Percentiles rank a stretch among this genome's conserved stretches.
Evolutionary conservation across 2,888 invertebrate species (phyloP).

Genomic region (Euphydryas editha): DNA sequence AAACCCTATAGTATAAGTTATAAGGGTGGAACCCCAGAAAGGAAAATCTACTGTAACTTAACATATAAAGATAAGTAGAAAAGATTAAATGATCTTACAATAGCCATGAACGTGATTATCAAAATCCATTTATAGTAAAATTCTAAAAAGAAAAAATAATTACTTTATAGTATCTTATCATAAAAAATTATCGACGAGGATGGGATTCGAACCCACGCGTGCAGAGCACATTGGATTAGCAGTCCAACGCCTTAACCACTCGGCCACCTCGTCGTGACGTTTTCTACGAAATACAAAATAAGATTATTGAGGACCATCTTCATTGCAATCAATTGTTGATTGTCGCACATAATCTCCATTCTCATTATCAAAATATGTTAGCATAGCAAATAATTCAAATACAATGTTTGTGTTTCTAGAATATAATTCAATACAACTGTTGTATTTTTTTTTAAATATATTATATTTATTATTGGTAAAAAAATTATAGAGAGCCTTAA

Average conservation of each 20-base stretch:
- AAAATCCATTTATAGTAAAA: background rate
- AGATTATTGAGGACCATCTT: background rate
- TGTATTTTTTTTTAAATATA: no score
- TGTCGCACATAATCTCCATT: no score
- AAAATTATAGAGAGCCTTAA: no score
- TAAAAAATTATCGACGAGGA: constrained; percentile 85
- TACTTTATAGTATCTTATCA: background rate
- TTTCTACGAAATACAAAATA: constrained; percentile 29
- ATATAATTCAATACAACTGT: no score
- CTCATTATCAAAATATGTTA: no score
- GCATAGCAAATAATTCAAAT: background rate
- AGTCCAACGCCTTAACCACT: constrained; percentile 85
- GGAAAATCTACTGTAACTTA: constrained; percentile 45
- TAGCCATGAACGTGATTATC: no score
- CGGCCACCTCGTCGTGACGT: constrained; percentile 78
- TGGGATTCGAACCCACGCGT: constrained; percentile 93
- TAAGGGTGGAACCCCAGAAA: constrained; percentile 19
- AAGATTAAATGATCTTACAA: constrained; percentile 47
- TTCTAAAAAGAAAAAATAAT: background rate
- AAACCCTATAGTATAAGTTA: constrained; percentile 4
- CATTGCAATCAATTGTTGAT: background rate
- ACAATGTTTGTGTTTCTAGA: no score
- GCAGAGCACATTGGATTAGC: constrained; percentile 94
- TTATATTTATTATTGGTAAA: no score
- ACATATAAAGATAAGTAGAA: constrained; percentile 51